Base-by-base conservation (phyloP, 2,113 vertebrate species). In the Ceuthmochares aereus region DNA sequence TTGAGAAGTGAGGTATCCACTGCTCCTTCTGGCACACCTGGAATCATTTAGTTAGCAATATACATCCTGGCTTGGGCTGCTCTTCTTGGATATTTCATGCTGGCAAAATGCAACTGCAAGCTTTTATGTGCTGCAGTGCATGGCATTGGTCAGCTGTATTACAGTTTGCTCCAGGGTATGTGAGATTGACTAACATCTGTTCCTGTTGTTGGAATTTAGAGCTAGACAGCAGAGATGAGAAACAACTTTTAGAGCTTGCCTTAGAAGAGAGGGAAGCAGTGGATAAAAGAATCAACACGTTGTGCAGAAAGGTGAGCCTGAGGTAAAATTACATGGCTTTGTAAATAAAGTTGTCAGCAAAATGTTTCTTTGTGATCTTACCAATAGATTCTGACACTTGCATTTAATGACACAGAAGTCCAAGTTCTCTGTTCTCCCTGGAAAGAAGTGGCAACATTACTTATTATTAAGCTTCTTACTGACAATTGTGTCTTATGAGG, bases 191-290 rank as follows among this genome's bases (percentile, higher is more conserved):
- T 95, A 90, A 90, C 43, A 40, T 42, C 52, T 94, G 10, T 95
- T 96, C 90, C 30, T 97, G 2, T 96, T 87, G 52, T 66, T 96
- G 85, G 13, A 88, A 92, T 97, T 72, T 86, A 97, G 98, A 96
- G 51, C 76, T 98, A 90, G 96, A 95, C 95, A 98, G 82, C 77
- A 96, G 97, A 85, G 98, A 99, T 95, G 99, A 99, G 63, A 96
- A 98, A 67, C 98, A 98, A 5, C 96, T 99, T 95, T 93, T 97
- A 67, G 95, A 98, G 69, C 98, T 99, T 94, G 96, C 98, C 40
- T 91, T 98, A 77, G 98, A 99, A 91, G 99, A 99, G 96, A 99
- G 98, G 72, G 91, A 97, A 56, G 87, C 79, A 22, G 93, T 99
- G 80, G 95, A 96, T 82, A 84, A 96, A 89, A 98, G 96, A 85